phyloP scores from a whole-genome alignment of 2,797 vertebrate species.

The Spheniscus humboldti region DNA sequence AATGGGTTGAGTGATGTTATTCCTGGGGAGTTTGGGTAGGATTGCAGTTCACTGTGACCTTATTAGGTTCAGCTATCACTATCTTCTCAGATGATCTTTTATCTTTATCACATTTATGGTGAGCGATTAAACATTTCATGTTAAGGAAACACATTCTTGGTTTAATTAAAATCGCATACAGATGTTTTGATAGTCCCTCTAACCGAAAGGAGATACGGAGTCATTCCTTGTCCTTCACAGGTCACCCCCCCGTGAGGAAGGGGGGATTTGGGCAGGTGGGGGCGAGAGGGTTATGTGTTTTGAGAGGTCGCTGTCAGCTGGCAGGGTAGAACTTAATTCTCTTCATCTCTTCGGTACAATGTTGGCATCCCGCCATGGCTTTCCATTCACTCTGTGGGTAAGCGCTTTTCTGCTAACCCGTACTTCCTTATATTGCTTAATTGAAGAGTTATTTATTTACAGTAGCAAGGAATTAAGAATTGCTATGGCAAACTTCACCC shows the following conservation, averaged over 20 bases:
- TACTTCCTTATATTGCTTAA: slow-evolving; percentile 43
- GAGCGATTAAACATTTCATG: not conserved
- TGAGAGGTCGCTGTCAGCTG: not conserved
- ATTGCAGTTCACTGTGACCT: not conserved
- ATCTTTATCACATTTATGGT: not conserved
- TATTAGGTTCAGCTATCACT: not conserved
- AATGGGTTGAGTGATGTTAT: not conserved
- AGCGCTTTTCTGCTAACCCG: slow-evolving; percentile 13
- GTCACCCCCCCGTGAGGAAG: not conserved
- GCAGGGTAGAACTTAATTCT: not conserved
- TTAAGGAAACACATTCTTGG: not conserved
- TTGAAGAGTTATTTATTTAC: slow-evolving; percentile 72
- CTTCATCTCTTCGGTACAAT: not conserved
- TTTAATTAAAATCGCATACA: not conserved
- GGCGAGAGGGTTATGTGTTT: not conserved
- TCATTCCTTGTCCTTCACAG: not conserved
- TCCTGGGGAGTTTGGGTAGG: not conserved
- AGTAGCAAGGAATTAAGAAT: slow-evolving; percentile 29
- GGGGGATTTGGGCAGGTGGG: not conserved
- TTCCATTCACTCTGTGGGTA: not conserved
- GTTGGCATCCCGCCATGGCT: not conserved
- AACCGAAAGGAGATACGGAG: not conserved
- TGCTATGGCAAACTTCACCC: not conserved
- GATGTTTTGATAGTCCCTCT: not conserved
- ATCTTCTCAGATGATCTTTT: not conserved